phyloP scores from a whole-genome alignment of 2,888 invertebrate species.

The Nemapogon koenigi region DNA sequence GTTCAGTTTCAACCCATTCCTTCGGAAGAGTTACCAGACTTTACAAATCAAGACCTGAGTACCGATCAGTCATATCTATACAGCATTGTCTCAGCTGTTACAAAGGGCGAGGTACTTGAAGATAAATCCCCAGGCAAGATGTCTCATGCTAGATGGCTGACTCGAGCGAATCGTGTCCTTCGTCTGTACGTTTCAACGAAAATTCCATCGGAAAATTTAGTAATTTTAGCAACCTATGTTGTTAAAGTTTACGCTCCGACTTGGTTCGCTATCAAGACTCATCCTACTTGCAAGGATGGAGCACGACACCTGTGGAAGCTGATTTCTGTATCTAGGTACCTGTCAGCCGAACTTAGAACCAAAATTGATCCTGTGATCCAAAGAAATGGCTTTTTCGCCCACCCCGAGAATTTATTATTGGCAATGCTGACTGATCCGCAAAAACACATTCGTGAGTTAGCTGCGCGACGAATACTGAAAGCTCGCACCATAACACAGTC shows the following conservation, averaged over 20 bases:
- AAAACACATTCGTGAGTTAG: slow-evolving; percentile 19
- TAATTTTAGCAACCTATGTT: slow-evolving; percentile 16
- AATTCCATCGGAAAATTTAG: slow-evolving; percentile 15
- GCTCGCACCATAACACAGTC: slow-evolving; percentile 10
- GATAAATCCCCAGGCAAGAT: background rate
- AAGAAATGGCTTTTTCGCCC: slow-evolving; percentile 19
- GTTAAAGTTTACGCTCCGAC: slow-evolving; percentile 20
- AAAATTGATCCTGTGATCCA: slow-evolving; percentile 11
- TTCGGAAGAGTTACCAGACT: background rate
- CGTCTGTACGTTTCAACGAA: slow-evolving; percentile 17
- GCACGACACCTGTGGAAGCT: slow-evolving; percentile 17
- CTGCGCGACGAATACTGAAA: slow-evolving; percentile 19
- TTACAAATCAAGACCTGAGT: background rate
- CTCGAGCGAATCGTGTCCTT: slow-evolving; percentile 18
- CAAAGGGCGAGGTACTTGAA: background rate
- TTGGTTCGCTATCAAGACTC: slow-evolving; percentile 20
- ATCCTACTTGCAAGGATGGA: slow-evolving; percentile 21
- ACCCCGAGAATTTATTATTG: slow-evolving; percentile 22
- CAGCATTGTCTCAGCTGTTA: background rate
- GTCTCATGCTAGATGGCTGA: too few relatives aligned
- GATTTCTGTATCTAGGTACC: slow-evolving; percentile 10
- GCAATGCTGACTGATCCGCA: slow-evolving; percentile 19
- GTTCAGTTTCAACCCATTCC: background rate
- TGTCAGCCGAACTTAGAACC: slow-evolving; percentile 10
- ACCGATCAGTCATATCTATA: background rate